These are phyloP conservation scores for Hydriomena furcata DNA, from an alignment of 2,888 invertebrate genomes.

Conservation along the genomic window DNA sequence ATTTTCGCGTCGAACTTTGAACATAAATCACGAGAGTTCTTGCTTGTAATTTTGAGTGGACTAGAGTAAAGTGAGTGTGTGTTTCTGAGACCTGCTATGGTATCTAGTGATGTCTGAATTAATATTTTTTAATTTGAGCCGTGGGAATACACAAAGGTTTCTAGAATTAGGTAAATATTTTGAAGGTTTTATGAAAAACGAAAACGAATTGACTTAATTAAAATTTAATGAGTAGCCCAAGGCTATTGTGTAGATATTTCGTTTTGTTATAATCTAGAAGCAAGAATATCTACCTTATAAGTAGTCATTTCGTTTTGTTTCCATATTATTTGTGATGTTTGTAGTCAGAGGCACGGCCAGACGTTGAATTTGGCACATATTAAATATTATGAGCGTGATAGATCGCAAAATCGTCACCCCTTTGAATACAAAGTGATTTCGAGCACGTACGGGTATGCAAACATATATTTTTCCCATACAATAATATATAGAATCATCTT, in stretches of 20 bases:
- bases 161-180: conserved; percentile 59
- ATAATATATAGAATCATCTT: no score
- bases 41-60: conserved; percentile 28
- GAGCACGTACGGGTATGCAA: no score
- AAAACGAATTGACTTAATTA: conserved; percentile 20
- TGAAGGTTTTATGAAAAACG: conserved; percentile 19
- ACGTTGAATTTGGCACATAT: no score
- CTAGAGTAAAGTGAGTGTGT: conserved; percentile 41
- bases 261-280: neutral
- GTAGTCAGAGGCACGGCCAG: no score
- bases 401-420: no score
- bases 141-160: conserved; percentile 45
- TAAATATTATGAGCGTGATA: no score
- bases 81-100: conserved; percentile 33
- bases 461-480: no score
- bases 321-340: no score
- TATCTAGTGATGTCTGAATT: conserved; percentile 44
- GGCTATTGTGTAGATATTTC: no score
- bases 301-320: no score
- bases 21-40: conserved; percentile 40
- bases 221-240: conserved; percentile 16
- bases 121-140: conserved; percentile 38
- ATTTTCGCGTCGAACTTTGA: conserved; percentile 61
- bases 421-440: no score
- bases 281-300: no score